Evolutionary conservation across 2,888 invertebrate species (phyloP), one percentile per base, ranked within the genome.

Genomic region (Phengaris alcon): DNA sequence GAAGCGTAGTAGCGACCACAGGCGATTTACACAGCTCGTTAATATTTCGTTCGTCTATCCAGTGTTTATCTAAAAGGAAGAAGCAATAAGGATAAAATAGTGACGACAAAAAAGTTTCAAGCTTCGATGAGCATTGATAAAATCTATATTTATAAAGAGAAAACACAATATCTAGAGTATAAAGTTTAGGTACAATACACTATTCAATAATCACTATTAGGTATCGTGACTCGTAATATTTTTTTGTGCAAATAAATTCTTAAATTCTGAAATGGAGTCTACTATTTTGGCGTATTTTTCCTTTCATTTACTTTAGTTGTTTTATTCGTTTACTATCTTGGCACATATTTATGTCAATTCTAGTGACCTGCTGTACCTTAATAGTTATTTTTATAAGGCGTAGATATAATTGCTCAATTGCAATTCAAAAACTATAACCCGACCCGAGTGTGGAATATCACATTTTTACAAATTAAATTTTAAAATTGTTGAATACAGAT

Each of bases 11-110:
- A 59, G 15, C 15, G 15, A 22, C 59, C 15, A 15, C 48, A 48
- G 4, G 22, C 22, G 22, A 59, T 59, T 5, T 9, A 22, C 59
- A 59, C 59, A 15, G n/a, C 22, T 22, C 10, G 59, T 22, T 59
- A 59, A 59, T 59, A 59, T 22, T 59, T 59, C 22, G 22, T 59
- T 59, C 59, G 22, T 48, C 48, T 59, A 59, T 59, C 59, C 59
- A 59, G 59, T 59, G 10, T 22, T 22, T 22, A 59, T 59, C 59
- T 22, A 59, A 59, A 22, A 9, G 59, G 10, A 59, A 59, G 22
- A 5, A 22, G 10, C 5, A 48, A 5, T 48, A 22, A 10, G 22
- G 59, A 59, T 22, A 59, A 48, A 48, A 48, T 48, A 48, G 35
- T 48, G 48, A 8, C 59, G 15, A 15, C 22, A 59, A 22, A 22